A percentile compares a stretch with the other conserved stretches of the same genome.
Conservation (phyloP, 35 echinoderm and acorn worm genomes). For the Diadema setosum region DNA sequence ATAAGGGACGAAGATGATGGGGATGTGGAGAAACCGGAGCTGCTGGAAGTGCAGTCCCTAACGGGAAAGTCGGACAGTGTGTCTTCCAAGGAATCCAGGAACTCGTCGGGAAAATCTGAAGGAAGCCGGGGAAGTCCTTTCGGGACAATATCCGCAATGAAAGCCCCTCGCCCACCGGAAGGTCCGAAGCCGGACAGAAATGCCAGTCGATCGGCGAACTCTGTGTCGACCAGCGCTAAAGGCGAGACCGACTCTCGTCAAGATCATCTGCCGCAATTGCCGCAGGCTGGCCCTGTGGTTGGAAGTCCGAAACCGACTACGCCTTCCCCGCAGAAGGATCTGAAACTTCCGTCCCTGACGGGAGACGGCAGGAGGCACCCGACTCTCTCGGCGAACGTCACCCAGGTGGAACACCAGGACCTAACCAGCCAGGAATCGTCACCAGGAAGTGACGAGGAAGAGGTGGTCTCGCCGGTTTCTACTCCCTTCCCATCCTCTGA, state of each 20-base stretch:
- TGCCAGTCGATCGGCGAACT: no score
- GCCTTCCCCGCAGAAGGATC: not conserved
- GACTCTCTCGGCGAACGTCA: not conserved
- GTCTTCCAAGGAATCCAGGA: not conserved
- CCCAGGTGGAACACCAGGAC: not conserved
- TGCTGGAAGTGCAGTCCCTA: not conserved
- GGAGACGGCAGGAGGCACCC: not conserved
- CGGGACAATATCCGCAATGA: not conserved
- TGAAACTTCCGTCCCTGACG: not conserved
- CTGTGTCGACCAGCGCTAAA: not conserved
- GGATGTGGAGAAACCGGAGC: not conserved
- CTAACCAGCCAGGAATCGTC: not conserved
- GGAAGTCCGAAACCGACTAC: not conserved
- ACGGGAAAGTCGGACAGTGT: not conserved
- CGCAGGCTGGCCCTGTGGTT: not conserved
- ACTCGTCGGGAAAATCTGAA: not conserved
- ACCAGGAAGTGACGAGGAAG: not conserved
- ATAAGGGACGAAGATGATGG: not conserved
- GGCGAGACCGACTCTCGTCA: not conserved
- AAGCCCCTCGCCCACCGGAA: not conserved
- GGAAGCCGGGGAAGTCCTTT: not conserved
- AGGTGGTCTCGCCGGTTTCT: constrained; percentile 37
- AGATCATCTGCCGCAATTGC: not conserved
- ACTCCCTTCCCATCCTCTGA: constrained; percentile 25
- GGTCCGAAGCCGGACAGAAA: not conserved